Evolutionary conservation across 2,113 vertebrate species (phyloP).

Genomic region (Calidris pygmaea): DNA sequence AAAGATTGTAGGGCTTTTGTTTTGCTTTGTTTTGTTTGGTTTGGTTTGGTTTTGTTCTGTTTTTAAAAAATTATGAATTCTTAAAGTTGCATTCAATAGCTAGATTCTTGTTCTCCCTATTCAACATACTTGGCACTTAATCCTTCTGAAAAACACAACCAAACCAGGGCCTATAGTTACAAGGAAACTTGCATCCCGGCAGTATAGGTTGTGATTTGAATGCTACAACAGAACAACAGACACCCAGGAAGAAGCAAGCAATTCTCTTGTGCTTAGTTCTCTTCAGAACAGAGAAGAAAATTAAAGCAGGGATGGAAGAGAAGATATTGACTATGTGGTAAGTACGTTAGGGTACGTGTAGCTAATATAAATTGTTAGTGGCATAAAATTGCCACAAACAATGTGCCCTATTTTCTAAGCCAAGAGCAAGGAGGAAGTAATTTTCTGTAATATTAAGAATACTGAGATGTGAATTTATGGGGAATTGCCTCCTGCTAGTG

Average conservation of each 20-base stretch:
- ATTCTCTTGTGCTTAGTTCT: neutral
- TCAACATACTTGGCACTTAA: neutral
- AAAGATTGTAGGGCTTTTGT: neutral
- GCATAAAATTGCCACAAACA: neutral
- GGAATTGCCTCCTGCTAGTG: neutral
- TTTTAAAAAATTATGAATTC: neutral
- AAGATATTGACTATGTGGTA: neutral
- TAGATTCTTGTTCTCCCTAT: neutral
- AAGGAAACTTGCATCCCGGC: neutral
- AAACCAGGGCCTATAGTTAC: neutral
- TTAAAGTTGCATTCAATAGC: neutral
- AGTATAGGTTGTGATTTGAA: neutral
- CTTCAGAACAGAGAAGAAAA: neutral
- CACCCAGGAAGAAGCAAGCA: neutral
- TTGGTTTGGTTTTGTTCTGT: neutral
- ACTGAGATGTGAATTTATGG: neutral
- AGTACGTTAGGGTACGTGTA: rapidly evolving
- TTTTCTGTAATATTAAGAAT: neutral
- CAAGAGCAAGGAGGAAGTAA: neutral
- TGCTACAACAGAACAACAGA: rapidly evolving
- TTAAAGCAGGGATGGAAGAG: neutral
- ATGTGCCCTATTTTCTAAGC: neutral
- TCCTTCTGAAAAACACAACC: neutral
- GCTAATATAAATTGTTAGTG: neutral
- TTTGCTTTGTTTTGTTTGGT: neutral